Base-by-base conservation (phyloP, 2,797 vertebrate genomes). In the Orientallactaga sibirica region DNA sequence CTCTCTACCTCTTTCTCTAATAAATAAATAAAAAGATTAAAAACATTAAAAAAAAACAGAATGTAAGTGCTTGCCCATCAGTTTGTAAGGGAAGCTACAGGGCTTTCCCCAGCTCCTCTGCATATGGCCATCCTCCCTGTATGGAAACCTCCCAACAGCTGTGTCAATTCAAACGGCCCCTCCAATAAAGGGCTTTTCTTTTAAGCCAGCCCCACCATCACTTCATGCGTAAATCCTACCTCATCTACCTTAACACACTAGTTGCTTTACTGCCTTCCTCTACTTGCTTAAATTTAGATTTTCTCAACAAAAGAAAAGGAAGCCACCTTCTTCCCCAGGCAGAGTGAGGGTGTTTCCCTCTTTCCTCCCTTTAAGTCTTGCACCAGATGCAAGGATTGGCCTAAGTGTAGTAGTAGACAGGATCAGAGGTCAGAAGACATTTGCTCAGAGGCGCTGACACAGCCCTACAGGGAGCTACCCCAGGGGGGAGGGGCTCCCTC, bases 71-170 rank as follows among this genome's bases (percentile, higher is more conserved):
- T 64, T 58, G 27, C 27, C 55, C 12, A 1, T 2, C 27, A 8
- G 0, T 52, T 62, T 64, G 22, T 52, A 55, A 62, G 7, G 19
- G 37, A 20, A 12, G 29, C 24, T 19, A 14, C 14, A 0, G 3
- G 15, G 6, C 2, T 1, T 15, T 1, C 8, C 15, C 11, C 37
- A 12, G 22, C 37, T 18, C 12, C 73, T 41, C n/a, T 22, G 68
- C 76, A 33, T 25, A 5, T 37, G 24, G 0, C 0, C 15, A 3
- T 14, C 0, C 8, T 16, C 62, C 10, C 2, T 2, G 0, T 3
- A 4, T 5, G 14, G 5, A 58, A 16, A 61, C n/a, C 14, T 41
- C 64, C 18, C 37, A 73, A 37, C 74, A 67, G 64, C 68, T 9
- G 29, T 8, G 20, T 48, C 62, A 24, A 16, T 27, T 5, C 68